These are phyloP conservation scores for Alethe diademata DNA, from an alignment of 2,113 vertebrate species.

Conservation along the genomic window DNA sequence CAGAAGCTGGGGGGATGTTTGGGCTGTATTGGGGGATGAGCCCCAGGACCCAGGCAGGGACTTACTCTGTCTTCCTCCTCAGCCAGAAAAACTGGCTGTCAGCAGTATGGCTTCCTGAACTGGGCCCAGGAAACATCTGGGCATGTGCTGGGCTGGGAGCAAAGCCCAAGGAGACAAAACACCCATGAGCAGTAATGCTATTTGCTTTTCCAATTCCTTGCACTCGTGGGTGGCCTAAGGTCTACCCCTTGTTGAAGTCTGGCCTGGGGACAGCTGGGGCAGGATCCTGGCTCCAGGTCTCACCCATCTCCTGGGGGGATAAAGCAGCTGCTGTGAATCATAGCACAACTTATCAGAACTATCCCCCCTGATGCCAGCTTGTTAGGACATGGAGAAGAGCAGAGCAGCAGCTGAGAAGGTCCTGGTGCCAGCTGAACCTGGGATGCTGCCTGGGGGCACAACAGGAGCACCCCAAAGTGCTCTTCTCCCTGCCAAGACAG, in stretches of 20 bases:
- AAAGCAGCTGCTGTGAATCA: neutral
- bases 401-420: neutral
- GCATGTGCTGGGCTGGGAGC: fast-evolving
- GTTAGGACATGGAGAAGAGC: neutral
- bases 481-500: neutral
- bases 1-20: neutral
- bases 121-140: fast-evolving
- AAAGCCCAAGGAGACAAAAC: neutral
- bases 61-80: neutral
- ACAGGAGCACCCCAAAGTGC: neutral
- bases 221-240: neutral
- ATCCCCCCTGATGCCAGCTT: neutral
- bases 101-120: fast-evolving
- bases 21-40: neutral
- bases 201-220: neutral
- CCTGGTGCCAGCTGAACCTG: neutral
- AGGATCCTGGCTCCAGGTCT: neutral
- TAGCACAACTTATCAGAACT: neutral
- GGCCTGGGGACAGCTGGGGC: neutral
- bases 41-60: neutral
- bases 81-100: neutral
- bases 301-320: neutral
- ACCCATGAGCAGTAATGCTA: fast-evolving
- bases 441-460: neutral
- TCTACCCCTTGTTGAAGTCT: neutral